Percentiles rank a stretch among this genome's conserved stretches.
Evolutionary conservation across 2,888 invertebrate species (phyloP).

Genomic region (Apodemia hepburni): DNA sequence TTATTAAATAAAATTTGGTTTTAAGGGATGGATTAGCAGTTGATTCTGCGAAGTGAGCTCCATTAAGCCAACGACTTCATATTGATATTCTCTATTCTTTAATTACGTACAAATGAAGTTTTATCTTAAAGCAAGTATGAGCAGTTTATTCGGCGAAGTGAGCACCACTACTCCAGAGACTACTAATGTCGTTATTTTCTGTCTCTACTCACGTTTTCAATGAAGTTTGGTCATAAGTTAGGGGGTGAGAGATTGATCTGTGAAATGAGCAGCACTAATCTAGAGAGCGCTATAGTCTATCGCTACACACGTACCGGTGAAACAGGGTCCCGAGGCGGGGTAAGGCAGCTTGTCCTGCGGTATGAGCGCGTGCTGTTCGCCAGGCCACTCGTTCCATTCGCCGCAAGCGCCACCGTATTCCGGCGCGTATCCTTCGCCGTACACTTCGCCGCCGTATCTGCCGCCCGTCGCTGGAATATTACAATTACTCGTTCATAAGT

Average conservation of each 20-base stretch:
- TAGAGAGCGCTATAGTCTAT: not conserved
- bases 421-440: slow-evolving; percentile 66
- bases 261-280: not conserved
- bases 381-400: slow-evolving; percentile 72
- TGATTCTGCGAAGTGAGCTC: too few species aligned
- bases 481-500: not conserved
- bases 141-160: too few species aligned
- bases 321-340: slow-evolving; percentile 80
- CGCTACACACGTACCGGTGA: slow-evolving; percentile 70
- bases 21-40: too few species aligned
- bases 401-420: slow-evolving; percentile 71
- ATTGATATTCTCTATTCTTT: too few species aligned
- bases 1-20: too few species aligned
- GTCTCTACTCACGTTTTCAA: too few species aligned
- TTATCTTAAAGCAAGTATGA: too few species aligned
- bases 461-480: slow-evolving; percentile 53
- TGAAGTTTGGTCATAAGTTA: too few species aligned
- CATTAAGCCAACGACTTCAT: too few species aligned
- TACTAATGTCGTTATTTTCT: too few species aligned
- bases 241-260: not conserved
- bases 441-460: slow-evolving; percentile 68
- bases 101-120: too few species aligned
- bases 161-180: too few species aligned
- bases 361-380: slow-evolving; percentile 70
- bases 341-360: slow-evolving; percentile 75